These are phyloP conservation scores for Ferrisia virgata DNA, from an alignment of 2,888 invertebrate genomes.

Conservation along the genomic window DNA sequence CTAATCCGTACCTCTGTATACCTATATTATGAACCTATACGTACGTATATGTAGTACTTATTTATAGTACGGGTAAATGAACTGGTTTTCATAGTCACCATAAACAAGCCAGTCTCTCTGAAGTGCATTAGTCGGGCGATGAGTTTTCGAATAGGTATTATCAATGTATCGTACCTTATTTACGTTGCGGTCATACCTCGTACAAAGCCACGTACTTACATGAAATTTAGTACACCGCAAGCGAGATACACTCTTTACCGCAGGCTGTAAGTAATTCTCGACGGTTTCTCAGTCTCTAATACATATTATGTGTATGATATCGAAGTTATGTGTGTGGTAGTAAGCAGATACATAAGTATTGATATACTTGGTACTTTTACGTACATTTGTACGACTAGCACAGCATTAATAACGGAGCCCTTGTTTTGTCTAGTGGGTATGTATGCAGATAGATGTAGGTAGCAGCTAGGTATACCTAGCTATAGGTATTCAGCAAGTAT, in stretches of 20 bases:
- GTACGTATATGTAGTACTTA: no score
- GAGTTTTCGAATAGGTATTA: not conserved
- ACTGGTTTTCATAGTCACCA: conserved; percentile 1
- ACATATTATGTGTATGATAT: no score
- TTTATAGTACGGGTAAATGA: not conserved
- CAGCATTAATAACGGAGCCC: not conserved
- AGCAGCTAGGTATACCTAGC: no score
- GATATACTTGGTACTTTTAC: no score
- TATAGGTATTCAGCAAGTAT: no score
- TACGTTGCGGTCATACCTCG: not conserved
- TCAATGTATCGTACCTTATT: conserved; percentile 1
- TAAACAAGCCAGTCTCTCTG: conserved; percentile 3
- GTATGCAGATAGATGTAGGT: no score
- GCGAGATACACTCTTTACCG: not conserved
- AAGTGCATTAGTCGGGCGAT: conserved; percentile 9
- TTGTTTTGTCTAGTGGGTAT: not conserved
- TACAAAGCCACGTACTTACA: not conserved
- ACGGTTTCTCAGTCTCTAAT: no score
- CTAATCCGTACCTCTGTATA: not conserved
- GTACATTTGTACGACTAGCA: no score
- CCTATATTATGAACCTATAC: no score
- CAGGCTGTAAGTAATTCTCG: conserved; percentile 10
- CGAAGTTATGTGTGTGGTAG: no score
- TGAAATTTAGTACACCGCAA: not conserved
- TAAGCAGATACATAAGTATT: no score